These are phyloP conservation scores for Drosophila nigromelanica DNA, from an alignment of 1,140 invertebrate genomes.

Conservation along the genomic window DNA sequence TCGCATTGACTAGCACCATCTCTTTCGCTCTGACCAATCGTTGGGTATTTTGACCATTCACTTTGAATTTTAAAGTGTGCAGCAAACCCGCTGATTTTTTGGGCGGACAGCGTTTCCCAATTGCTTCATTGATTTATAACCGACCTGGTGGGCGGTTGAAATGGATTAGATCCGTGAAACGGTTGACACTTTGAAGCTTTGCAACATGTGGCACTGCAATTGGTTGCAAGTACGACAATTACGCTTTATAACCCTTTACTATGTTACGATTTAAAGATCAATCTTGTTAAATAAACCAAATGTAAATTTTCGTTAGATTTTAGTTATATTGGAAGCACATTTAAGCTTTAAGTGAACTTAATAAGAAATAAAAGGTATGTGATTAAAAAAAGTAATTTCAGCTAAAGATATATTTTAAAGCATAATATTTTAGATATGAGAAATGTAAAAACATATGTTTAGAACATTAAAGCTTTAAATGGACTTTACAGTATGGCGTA, in stretches of 20 bases:
- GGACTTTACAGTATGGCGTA: too few species aligned
- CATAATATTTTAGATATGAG: too few species aligned
- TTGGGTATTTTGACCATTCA: conserved; percentile 44
- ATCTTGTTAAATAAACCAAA: neutral
- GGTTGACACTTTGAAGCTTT: conserved; percentile 47
- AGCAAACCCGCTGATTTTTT: conserved; percentile 43
- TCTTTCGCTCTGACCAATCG: neutral
- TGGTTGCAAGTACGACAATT: conserved; percentile 4
- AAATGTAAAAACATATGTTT: too few species aligned
- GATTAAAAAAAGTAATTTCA: too few species aligned
- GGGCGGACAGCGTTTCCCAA: conserved; percentile 32
- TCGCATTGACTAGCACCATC: neutral
- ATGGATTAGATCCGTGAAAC: conserved; percentile 60
- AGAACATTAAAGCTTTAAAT: too few species aligned
- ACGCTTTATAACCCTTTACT: neutral
- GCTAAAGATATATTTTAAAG: too few species aligned
- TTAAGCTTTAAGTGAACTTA: too few species aligned
- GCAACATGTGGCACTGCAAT: conserved; percentile 8
- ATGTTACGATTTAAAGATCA: conserved; percentile 6
- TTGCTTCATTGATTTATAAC: conserved; percentile 57
- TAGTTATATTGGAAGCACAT: too few species aligned
- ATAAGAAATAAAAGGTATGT: too few species aligned
- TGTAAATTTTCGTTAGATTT: too few species aligned
- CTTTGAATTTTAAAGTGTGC: conserved; percentile 56
- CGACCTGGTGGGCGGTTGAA: conserved; percentile 35